phyloP scores from a whole-genome alignment of 2,113 vertebrate species.

The Gymnogyps californianus region DNA sequence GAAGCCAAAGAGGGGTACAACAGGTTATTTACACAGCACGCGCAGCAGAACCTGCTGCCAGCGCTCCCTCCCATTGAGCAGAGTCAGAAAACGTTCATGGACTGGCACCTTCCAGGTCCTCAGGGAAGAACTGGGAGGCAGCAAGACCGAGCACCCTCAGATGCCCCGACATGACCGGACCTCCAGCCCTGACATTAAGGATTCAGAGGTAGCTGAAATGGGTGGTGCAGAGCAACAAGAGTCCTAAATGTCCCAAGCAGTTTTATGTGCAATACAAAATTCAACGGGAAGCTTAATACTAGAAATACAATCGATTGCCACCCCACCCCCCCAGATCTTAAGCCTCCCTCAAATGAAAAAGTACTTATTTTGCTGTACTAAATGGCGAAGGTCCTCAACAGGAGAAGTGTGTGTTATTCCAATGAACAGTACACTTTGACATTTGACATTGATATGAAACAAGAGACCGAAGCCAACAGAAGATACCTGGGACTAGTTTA shows the following conservation, averaged over 20 bases:
- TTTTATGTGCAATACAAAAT: not conserved
- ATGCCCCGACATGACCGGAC: accelerated
- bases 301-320: not conserved
- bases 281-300: not conserved
- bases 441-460: not conserved
- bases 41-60: not conserved
- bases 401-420: not conserved
- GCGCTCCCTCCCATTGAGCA: accelerated
- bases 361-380: not conserved
- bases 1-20: not conserved
- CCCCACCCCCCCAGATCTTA: not conserved
- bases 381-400: not conserved
- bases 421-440: not conserved
- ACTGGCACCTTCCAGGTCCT: not conserved
- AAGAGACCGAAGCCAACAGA: not conserved
- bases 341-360: not conserved
- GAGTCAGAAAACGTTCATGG: accelerated
- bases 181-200: not conserved
- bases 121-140: not conserved
- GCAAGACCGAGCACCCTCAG: not conserved
- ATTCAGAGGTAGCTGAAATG: not conserved
- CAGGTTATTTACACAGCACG: accelerated
- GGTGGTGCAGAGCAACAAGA: accelerated
- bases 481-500: not conserved
- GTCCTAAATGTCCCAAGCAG: not conserved